Conservation (phyloP, 2,113 vertebrate species). For the Castor canadensis region DNA sequence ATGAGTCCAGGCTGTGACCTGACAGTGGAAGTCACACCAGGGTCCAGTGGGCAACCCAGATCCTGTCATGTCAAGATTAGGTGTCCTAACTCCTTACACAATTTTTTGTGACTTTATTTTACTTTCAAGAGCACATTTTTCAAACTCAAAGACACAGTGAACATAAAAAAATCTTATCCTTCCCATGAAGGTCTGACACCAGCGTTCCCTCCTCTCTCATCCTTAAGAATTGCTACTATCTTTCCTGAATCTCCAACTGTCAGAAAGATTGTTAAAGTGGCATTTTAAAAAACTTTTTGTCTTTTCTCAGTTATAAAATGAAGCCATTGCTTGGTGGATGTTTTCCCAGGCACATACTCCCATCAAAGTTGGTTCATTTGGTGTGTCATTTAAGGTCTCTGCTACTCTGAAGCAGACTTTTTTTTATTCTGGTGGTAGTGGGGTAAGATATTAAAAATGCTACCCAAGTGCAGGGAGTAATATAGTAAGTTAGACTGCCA, state of each 20-base stretch:
- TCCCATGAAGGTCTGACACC: neutral
- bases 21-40: neutral
- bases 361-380: neutral
- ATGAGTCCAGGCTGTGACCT: neutral
- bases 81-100: neutral
- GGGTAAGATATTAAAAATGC: neutral
- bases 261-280: neutral
- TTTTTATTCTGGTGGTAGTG: neutral
- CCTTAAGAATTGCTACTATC: neutral
- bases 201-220: fast-evolving
- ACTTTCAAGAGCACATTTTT: neutral
- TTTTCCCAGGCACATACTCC: neutral
- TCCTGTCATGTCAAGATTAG: neutral
- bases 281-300: neutral
- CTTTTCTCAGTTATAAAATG: neutral
- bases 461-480: neutral
- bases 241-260: neutral
- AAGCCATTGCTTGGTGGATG: neutral
- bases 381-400: neutral
- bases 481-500: fast-evolving
- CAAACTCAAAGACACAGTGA: neutral
- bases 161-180: neutral
- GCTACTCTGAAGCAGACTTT: neutral
- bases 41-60: fast-evolving
- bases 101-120: neutral